Evolutionary conservation across 2,888 invertebrate species (phyloP).

Genomic region (Ryuthela nishihirai): DNA sequence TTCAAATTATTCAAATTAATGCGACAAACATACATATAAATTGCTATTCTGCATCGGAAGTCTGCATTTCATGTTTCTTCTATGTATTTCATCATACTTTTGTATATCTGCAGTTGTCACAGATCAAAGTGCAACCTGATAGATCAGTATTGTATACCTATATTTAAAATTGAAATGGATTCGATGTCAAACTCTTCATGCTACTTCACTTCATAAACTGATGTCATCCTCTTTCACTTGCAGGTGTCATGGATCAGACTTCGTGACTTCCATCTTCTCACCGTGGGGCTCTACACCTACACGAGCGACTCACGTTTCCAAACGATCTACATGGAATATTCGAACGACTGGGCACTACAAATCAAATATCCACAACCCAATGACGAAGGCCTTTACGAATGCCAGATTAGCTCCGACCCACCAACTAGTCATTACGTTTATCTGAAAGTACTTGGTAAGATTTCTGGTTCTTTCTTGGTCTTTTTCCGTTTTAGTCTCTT

Average conservation of each 20-base stretch:
- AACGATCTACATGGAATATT: slow-evolving; percentile 62
- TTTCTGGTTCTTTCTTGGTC: neutral
- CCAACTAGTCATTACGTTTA: slow-evolving; percentile 42
- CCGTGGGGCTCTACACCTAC: slow-evolving; percentile 81
- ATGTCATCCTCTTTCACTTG: slow-evolving; percentile 33
- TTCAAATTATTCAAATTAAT: no score
- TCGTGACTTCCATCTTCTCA: slow-evolving; percentile 78
- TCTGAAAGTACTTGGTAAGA: slow-evolving; percentile 42
- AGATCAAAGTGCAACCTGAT: no score
- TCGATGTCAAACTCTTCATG: no score
- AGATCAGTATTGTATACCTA: no score
- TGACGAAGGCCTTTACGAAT: slow-evolving; percentile 67
- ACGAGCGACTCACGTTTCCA: slow-evolving; percentile 85
- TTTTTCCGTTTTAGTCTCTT: neutral
- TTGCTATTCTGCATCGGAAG: no score
- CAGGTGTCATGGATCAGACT: slow-evolving; percentile 72
- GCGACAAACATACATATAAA: no score
- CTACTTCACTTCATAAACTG: no score
- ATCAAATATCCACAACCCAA: slow-evolving; percentile 81
- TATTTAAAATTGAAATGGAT: no score
- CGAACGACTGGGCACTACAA: slow-evolving; percentile 78
- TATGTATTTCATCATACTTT: no score
- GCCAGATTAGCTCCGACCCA: slow-evolving; percentile 89
- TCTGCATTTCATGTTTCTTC: no score
- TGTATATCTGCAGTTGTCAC: no score